Conservation (phyloP, 2,797 vertebrate genomes). For the Sebastolobus altivelis region DNA sequence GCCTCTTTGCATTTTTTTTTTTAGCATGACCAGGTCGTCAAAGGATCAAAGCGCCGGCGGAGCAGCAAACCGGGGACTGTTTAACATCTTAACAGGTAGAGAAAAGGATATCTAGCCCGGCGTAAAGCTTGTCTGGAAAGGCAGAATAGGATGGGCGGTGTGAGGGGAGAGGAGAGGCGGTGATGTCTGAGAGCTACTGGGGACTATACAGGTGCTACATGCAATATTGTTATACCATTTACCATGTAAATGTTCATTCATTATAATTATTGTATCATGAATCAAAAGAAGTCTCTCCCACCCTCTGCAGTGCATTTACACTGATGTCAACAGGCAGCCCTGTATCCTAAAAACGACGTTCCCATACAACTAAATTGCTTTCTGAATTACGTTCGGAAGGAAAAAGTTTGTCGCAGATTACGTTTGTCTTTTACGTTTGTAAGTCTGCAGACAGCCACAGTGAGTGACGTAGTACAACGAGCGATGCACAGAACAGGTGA, state of each 20-base stretch:
- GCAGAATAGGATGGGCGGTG: constrained; percentile 28
- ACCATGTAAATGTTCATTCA: neutral
- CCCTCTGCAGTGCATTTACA: neutral
- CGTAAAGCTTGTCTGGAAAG: constrained; percentile 35
- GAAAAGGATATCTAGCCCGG: constrained; percentile 46
- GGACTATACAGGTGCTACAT: neutral
- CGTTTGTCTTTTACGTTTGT: no score
- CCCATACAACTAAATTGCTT: no score
- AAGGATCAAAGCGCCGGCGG: constrained; percentile 70
- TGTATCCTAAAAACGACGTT: no score
- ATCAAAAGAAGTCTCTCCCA: neutral
- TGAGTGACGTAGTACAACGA: no score
- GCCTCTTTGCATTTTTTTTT: constrained; percentile 70
- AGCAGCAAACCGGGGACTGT: constrained; percentile 60
- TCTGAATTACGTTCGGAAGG: no score
- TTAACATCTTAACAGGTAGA: constrained; percentile 74
- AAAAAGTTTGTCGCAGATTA: no score
- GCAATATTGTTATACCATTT: neutral
- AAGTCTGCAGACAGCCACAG: no score
- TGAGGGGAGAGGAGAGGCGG: constrained; percentile 11
- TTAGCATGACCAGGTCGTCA: constrained; percentile 70
- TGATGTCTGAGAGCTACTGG: constrained; percentile 11
- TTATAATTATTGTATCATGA: neutral
- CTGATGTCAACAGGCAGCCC: constrained; percentile 6
- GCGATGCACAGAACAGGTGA: no score